Conservation (phyloP, 2,113 vertebrate genomes). For the Podilymbus podiceps region DNA sequence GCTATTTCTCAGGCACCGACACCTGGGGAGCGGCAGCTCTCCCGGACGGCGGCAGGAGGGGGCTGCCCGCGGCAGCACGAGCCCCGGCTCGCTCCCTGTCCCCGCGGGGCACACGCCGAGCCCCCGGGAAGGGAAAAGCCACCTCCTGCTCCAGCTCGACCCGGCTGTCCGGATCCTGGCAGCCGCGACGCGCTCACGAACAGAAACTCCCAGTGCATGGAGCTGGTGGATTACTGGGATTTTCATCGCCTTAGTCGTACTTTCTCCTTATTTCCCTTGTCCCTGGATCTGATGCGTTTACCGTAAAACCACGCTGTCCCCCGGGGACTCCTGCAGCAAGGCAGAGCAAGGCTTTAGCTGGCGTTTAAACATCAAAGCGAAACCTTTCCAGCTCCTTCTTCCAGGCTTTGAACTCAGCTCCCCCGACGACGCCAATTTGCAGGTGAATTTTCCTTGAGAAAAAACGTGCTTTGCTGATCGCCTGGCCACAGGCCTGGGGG, state of each 20-base stretch:
- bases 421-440: neutral
- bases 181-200: fast-evolving
- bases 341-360: neutral
- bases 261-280: neutral
- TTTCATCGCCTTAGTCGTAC: neutral
- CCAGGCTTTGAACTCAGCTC: neutral
- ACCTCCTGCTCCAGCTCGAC: neutral
- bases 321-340: neutral
- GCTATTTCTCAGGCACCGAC: neutral
- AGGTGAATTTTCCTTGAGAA: neutral
- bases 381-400: neutral
- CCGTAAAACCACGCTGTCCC: neutral
- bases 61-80: fast-evolving
- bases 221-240: neutral
- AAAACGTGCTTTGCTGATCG: neutral
- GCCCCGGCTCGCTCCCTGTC: neutral
- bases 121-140: neutral
- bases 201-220: fast-evolving
- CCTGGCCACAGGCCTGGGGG: neutral
- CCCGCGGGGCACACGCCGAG: neutral
- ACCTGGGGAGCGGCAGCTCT: neutral
- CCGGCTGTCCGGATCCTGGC: neutral
- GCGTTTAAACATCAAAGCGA: neutral
- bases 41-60: neutral
- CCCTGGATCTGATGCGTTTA: neutral